phyloP scores from a whole-genome alignment of 2,113 vertebrate genomes.

The Poecilia latipinna region DNA sequence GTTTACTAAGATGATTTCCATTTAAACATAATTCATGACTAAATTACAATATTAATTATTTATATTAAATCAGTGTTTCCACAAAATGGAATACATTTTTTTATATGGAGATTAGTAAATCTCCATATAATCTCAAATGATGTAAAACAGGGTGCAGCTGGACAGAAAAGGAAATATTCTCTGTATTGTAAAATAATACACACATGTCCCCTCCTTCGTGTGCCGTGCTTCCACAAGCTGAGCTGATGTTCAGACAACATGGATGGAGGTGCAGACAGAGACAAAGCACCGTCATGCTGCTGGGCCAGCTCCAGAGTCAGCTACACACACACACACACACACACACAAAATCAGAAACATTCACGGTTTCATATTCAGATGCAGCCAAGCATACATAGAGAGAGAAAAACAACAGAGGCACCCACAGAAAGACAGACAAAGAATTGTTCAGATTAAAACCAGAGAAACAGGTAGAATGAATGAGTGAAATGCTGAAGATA shows the following conservation, averaged over 20 bases:
- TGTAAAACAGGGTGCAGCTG: not conserved
- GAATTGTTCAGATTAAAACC: conserved; percentile 18
- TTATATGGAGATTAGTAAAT: no score
- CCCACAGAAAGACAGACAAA: conserved; percentile 4
- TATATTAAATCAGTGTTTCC: no score
- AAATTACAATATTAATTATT: no score
- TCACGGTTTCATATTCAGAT: not conserved
- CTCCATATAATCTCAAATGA: no score
- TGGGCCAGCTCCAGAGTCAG: conserved; percentile 68
- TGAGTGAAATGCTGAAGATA: not conserved
- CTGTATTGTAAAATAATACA: conserved; percentile 32
- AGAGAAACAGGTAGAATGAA: conserved; percentile 22
- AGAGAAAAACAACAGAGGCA: conserved; percentile 16
- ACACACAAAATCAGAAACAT: conserved; percentile 22
- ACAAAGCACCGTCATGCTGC: conserved; percentile 68
- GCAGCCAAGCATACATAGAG: not conserved
- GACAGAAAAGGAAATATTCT: conserved; percentile 21
- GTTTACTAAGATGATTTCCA: no score
- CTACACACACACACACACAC: conserved; percentile 23
- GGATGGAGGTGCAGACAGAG: conserved; percentile 66
- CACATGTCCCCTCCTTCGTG: conserved; percentile 66
- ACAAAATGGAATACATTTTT: no score
- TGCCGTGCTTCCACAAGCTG: conserved; percentile 73
- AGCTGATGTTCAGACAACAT: conserved; percentile 75
- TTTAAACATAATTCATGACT: no score